phyloP scores from a whole-genome alignment of 1,140 invertebrate genomes.

The Steinernema khuongi region DNA sequence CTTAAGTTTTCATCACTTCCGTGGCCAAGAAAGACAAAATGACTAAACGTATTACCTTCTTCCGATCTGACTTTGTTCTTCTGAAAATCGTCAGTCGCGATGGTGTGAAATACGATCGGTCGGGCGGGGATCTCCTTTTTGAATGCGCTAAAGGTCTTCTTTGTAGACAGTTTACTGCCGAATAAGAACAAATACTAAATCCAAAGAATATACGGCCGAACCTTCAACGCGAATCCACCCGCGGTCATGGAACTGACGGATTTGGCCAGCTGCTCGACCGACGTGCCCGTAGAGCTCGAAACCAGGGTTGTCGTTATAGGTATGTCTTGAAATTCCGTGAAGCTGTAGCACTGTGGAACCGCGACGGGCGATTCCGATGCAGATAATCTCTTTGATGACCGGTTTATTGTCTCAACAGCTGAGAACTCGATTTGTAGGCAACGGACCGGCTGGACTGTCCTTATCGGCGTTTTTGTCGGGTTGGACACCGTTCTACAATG shows the following conservation, averaged over 20 bases:
- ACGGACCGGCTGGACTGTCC: constrained; percentile 51
- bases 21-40: too few species aligned
- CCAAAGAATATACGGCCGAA: background rate
- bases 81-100: too few species aligned
- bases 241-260: background rate
- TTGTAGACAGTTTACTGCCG: background rate
- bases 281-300: constrained; percentile 26
- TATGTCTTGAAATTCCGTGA: constrained; percentile 15
- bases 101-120: background rate
- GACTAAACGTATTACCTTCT: too few species aligned
- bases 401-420: background rate
- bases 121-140: background rate
- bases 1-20: too few species aligned
- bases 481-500: constrained; percentile 48
- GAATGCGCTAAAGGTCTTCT: background rate
- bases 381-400: background rate
- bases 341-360: background rate
- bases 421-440: constrained; percentile 40
- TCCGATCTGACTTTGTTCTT: too few species aligned
- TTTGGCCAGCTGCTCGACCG: background rate
- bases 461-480: constrained; percentile 53
- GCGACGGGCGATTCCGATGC: background rate
- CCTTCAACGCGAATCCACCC: background rate
- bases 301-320: constrained; percentile 44
- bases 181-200: too few species aligned